Conservation (phyloP, 1,140 invertebrate genomes). For the Zaprionus ghesquierei region DNA sequence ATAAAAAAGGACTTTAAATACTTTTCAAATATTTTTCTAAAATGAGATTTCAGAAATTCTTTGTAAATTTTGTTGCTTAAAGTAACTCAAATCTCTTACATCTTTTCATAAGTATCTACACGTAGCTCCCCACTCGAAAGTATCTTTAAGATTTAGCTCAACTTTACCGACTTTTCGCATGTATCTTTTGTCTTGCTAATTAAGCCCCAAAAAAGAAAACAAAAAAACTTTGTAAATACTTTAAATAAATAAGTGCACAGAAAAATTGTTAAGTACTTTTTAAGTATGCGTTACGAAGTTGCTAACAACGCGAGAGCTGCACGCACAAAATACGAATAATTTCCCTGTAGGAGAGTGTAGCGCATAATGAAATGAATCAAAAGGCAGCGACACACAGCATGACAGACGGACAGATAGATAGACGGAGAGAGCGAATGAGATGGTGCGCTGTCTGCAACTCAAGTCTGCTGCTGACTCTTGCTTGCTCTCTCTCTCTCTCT, state of each 20-base stretch:
- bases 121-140: neutral
- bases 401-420: neutral
- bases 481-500: neutral
- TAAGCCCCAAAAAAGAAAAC: neutral
- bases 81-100: too few species aligned
- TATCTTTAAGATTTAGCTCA: neutral
- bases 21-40: too few species aligned
- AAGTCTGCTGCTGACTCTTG: neutral
- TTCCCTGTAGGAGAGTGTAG: conserved; percentile 13
- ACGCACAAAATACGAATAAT: conserved; percentile 6
- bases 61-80: too few species aligned
- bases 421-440: neutral
- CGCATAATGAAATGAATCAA: conserved; percentile 40
- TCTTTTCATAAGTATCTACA: neutral
- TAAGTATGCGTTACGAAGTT: conserved; percentile 22
- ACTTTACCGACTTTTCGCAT: neutral
- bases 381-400: neutral
- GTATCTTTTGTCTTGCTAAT: neutral
- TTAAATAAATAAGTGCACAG: neutral
- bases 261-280: conserved; percentile 14
- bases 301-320: too few species aligned
- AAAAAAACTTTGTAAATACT: neutral
- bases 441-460: neutral
- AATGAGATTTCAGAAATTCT: too few species aligned
- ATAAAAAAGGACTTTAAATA: too few species aligned